phyloP scores from a whole-genome alignment of 1,140 invertebrate species.

The Meloidogyne exigua region DNA sequence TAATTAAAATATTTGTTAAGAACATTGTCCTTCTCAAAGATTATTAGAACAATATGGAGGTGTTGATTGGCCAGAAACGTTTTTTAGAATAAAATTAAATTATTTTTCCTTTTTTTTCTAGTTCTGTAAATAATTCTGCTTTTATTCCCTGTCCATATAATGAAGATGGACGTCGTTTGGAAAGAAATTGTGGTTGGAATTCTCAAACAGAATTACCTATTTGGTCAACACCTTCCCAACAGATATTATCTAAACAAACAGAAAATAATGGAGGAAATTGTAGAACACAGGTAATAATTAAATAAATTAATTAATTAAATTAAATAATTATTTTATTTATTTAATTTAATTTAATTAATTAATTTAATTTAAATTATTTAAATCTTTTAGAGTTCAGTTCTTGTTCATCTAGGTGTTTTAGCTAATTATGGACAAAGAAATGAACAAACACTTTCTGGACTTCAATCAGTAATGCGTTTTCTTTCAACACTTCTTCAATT shows the following conservation, averaged over 20 bases:
- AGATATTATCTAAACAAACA: neutral
- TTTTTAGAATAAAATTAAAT: neutral
- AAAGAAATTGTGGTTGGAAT: slow-evolving; percentile 44
- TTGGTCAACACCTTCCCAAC: slow-evolving; percentile 36
- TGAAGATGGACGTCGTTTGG: slow-evolving; percentile 36
- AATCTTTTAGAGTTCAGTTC: slow-evolving; percentile 36
- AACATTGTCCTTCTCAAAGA: slow-evolving; percentile 34
- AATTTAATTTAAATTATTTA: neutral
- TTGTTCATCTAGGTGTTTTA: slow-evolving; percentile 52
- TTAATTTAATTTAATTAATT: neutral
- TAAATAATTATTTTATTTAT: neutral
- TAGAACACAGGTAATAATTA: slow-evolving; percentile 42
- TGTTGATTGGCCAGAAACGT: slow-evolving; percentile 45
- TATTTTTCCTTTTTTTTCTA: neutral
- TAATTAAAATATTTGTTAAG: slow-evolving; percentile 20
- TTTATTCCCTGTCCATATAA: slow-evolving; percentile 49
- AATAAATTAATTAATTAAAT: neutral
- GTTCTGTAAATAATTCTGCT: slow-evolving; percentile 40
- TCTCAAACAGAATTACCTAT: slow-evolving; percentile 15
- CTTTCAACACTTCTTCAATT: slow-evolving; percentile 41
- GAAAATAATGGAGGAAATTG: slow-evolving; percentile 1
- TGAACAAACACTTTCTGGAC: slow-evolving; percentile 47
- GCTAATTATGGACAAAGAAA: slow-evolving; percentile 48
- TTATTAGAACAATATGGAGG: slow-evolving; percentile 43
- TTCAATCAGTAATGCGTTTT: slow-evolving; percentile 51